phyloP scores from a whole-genome alignment of 2,888 invertebrate species.

The Clepsis dumicolana region DNA sequence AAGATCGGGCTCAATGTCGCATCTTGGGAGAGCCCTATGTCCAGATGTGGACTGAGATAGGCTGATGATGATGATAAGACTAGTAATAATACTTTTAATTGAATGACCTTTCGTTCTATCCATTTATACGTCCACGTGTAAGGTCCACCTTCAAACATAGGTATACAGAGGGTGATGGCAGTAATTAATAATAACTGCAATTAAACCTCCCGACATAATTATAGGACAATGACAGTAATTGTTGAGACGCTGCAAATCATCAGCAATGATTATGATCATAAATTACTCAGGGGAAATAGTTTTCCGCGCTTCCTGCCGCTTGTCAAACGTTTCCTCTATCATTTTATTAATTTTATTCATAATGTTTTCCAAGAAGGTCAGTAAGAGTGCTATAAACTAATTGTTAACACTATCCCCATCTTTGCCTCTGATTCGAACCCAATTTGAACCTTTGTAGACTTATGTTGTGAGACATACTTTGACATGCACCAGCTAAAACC shows the following conservation, averaged over 20 bases:
- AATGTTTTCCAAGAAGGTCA: background rate
- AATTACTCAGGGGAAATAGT: conserved; percentile 18
- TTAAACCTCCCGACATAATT: conserved; percentile 21
- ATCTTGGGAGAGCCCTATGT: too few species aligned
- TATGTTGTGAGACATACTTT: too few species aligned
- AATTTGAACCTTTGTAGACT: too few species aligned
- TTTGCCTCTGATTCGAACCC: too few species aligned
- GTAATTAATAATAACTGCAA: conserved; percentile 14
- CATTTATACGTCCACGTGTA: background rate
- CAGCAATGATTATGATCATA: background rate
- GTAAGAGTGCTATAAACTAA: background rate
- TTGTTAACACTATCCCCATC: too few species aligned
- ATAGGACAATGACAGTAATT: conserved; percentile 21
- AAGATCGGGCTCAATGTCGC: too few species aligned
- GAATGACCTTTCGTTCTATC: too few species aligned
- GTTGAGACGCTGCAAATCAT: conserved; percentile 2
- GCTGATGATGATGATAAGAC: too few species aligned
- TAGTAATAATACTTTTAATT: too few species aligned
- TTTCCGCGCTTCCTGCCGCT: background rate
- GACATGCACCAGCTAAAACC: too few species aligned
- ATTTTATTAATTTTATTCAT: background rate
- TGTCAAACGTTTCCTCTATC: background rate
- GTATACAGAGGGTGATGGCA: conserved; percentile 3
- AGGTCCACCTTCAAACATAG: background rate
- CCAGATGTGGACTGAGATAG: too few species aligned